These are phyloP conservation scores for Leuctra nigra DNA, from an alignment of 2,888 invertebrate species.

Conservation along the genomic window DNA sequence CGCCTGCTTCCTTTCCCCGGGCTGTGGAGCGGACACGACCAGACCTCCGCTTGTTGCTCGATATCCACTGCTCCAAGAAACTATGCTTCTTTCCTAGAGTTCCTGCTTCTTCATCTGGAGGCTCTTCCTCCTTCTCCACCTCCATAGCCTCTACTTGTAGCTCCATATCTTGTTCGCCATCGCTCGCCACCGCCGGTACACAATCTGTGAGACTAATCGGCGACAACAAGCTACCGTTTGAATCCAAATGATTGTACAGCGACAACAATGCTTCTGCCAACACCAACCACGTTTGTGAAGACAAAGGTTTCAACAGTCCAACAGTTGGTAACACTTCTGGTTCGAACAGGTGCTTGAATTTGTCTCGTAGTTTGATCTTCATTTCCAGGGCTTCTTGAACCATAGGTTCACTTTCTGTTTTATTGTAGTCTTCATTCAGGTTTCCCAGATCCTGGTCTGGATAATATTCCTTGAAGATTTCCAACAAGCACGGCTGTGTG, in stretches of 20 bases:
- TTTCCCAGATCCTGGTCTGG: slow-evolving; percentile 47
- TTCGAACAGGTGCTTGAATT: slow-evolving; percentile 46
- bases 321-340: slow-evolving; percentile 50
- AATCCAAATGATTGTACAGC: too few relatives aligned
- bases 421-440: slow-evolving; percentile 44
- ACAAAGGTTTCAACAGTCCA: slow-evolving; percentile 47
- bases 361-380: slow-evolving; percentile 27
- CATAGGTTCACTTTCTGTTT: slow-evolving; percentile 42
- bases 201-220: too few relatives aligned
- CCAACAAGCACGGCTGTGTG: slow-evolving; percentile 58
- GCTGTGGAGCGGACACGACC: slow-evolving; percentile 43
- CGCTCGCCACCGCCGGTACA: too few relatives aligned
- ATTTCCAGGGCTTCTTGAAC: slow-evolving; percentile 33
- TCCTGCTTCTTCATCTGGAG: too few relatives aligned
- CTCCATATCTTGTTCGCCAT: too few relatives aligned
- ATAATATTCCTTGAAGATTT: slow-evolving; percentile 58
- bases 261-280: not conserved
- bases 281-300: not conserved
- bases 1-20: slow-evolving; percentile 52
- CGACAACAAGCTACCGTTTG: too few relatives aligned
- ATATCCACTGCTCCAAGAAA: slow-evolving; percentile 71
- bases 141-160: too few relatives aligned
- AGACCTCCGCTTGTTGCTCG: slow-evolving; percentile 54
- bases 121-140: too few relatives aligned
- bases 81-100: too few relatives aligned